These are phyloP conservation scores for Carapus acus DNA, from an alignment of 2,797 vertebrate species.

Conservation along the genomic window DNA sequence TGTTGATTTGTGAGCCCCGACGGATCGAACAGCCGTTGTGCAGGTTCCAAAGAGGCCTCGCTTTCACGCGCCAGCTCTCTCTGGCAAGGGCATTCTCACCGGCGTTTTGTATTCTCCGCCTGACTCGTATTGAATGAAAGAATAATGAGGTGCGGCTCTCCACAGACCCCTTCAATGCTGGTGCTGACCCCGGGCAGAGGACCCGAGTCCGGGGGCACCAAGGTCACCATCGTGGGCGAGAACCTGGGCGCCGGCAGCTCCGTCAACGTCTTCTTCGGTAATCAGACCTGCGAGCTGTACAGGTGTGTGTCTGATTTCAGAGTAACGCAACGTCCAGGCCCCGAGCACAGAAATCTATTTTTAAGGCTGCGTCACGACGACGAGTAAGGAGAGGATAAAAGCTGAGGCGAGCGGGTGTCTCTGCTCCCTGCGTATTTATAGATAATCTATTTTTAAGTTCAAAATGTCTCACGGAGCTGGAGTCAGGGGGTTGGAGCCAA, in stretches of 20 bases:
- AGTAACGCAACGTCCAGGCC: slow-evolving; percentile 13
- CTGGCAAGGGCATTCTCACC: too few species aligned
- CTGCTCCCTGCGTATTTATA: slow-evolving; percentile 59
- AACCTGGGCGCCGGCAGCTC: slow-evolving; percentile 84
- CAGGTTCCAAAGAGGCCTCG: too few species aligned
- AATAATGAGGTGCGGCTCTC: slow-evolving; percentile 1
- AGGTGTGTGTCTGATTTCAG: slow-evolving; percentile 71
- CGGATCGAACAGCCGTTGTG: too few species aligned
- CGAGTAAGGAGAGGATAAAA: slow-evolving; percentile 32
- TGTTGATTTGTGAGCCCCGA: too few species aligned
- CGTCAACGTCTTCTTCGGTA: slow-evolving; percentile 82
- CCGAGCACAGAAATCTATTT: slow-evolving; percentile 17
- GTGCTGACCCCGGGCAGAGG: slow-evolving; percentile 83
- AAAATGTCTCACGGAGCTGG: slow-evolving; percentile 45
- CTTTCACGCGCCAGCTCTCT: too few species aligned
- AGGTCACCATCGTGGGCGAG: slow-evolving; percentile 88
- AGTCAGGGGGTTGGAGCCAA: slow-evolving; percentile 52
- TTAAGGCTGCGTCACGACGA: slow-evolving; percentile 30
- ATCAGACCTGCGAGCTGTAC: slow-evolving; percentile 89
- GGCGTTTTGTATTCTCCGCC: too few species aligned
- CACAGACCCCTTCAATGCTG: slow-evolving; percentile 80
- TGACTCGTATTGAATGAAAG: slow-evolving; percentile 15
- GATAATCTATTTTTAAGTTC: slow-evolving; percentile 63
- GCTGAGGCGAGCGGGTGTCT: slow-evolving; percentile 23
- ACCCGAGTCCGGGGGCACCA: slow-evolving; percentile 89